phyloP scores from a whole-genome alignment of 1,140 invertebrate genomes.

The Listronotus bonariensis region DNA sequence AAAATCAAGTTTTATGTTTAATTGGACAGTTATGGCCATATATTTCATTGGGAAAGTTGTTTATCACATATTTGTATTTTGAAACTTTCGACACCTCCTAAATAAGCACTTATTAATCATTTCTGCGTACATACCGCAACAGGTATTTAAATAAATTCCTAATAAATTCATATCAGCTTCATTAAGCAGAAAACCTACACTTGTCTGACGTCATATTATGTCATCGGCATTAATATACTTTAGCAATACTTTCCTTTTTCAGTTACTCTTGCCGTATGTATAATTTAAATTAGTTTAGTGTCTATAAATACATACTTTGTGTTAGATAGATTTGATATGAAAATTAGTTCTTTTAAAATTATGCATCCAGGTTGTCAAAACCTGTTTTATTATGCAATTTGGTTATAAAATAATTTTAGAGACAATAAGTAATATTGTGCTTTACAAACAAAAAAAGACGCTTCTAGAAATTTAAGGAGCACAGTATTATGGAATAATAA shows the following conservation, averaged over 20 bases:
- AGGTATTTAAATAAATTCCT: conserved; percentile 15
- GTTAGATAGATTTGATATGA: too few species aligned
- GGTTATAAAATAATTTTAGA: too few species aligned
- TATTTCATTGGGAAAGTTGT: conserved; percentile 12
- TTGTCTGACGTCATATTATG: conserved; percentile 22
- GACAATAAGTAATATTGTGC: too few species aligned
- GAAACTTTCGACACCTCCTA: conserved; percentile 14
- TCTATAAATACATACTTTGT: too few species aligned
- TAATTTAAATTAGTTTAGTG: conserved; percentile 5
- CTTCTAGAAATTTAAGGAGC: too few species aligned
- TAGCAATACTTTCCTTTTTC: conserved; percentile 26
- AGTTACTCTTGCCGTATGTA: conserved; percentile 8
- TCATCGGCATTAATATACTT: conserved; percentile 21
- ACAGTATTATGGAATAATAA: too few species aligned
- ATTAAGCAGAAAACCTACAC: conserved; percentile 25
- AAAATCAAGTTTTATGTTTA: conserved; percentile 1
- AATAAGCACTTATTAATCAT: conserved; percentile 10
- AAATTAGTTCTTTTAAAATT: too few species aligned
- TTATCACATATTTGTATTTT: background rate
- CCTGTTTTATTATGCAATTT: too few species aligned
- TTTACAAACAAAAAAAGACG: too few species aligned
- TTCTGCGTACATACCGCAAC: conserved; percentile 14
- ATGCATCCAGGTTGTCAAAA: too few species aligned
- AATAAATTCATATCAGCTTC: conserved; percentile 9
- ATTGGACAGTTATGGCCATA: background rate